Percentiles rank a stretch among this genome's conserved stretches.
Conservation (phyloP, 23 tunicate species). For the Halocynthia aurantium region DNA sequence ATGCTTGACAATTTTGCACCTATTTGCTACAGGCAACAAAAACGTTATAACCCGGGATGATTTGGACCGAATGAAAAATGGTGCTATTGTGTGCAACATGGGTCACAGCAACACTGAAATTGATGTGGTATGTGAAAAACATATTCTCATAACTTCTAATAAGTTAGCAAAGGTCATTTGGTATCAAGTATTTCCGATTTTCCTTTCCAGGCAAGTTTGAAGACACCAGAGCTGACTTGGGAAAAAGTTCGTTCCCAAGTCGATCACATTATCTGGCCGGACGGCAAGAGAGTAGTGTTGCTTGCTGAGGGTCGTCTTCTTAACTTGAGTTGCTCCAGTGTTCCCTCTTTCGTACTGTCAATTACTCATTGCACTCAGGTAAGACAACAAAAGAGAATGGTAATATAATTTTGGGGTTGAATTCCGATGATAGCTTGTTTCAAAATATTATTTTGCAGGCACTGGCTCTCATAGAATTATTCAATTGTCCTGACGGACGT, state of each 20-base stretch:
- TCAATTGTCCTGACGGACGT: conserved; percentile 96
- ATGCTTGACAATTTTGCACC: not conserved
- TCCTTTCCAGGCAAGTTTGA: conserved; percentile 54
- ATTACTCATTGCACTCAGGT: conserved; percentile 99
- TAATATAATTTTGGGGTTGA: not conserved
- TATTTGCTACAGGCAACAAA: conserved; percentile 54
- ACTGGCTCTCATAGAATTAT: conserved; percentile 95
- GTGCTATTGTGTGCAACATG: conserved; percentile 99
- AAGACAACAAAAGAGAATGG: not conserved
- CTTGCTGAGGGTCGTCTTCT: conserved; percentile 97
- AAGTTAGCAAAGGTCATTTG: not conserved
- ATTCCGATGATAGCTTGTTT: not conserved
- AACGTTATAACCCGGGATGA: conserved; percentile 74
- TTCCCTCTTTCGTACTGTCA: conserved; percentile 95
- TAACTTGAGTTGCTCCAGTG: conserved; percentile 94
- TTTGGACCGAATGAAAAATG: conserved; percentile 96
- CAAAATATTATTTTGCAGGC: conserved; percentile 51
- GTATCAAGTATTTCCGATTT: conserved; percentile 4
- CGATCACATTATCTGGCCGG: conserved; percentile 99
- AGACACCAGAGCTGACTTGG: conserved; percentile 93
- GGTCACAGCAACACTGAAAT: conserved; percentile 98
- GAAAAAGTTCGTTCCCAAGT: conserved; percentile 99
- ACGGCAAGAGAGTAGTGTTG: conserved; percentile 91
- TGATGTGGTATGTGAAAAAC: conserved; percentile 56
- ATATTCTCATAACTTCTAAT: not conserved